Evolutionary conservation across 2,888 invertebrate species (phyloP).

Genomic region (Phortica okadai): DNA sequence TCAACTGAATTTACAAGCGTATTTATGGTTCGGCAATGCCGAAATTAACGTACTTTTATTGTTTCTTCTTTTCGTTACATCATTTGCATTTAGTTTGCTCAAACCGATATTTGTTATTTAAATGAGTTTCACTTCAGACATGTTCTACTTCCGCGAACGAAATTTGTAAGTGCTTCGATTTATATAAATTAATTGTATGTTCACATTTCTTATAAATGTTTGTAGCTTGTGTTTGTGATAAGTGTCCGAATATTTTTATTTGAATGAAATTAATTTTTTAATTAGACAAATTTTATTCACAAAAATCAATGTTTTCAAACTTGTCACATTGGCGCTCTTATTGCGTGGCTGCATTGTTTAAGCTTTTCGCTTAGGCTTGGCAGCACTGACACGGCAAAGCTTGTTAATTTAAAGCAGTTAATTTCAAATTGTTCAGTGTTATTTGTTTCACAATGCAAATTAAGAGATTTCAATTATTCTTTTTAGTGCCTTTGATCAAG

Average conservation of each 20-base stretch:
- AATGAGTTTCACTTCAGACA: neutral
- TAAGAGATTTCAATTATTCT: no score
- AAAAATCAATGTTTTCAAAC: neutral
- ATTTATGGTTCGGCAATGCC: no score
- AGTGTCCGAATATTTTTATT: no score
- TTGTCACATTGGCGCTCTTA: conserved; percentile 4
- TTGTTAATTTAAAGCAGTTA: neutral
- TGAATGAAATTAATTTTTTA: no score
- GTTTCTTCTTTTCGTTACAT: neutral
- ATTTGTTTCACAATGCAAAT: neutral
- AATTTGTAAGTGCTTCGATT: no score
- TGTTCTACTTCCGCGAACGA: neutral
- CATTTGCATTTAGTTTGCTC: neutral
- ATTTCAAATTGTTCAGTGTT: neutral
- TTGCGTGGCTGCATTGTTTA: neutral
- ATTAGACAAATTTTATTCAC: neutral
- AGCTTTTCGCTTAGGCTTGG: conserved; percentile 26
- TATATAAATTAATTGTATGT: no score
- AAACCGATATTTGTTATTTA: neutral
- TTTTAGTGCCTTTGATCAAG: no score
- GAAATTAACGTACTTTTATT: no score
- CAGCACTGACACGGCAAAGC: neutral
- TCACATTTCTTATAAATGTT: no score
- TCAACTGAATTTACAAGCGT: no score
- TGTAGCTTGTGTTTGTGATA: no score